A percentile compares a stretch with the other conserved stretches of the same genome.
These are phyloP conservation scores for Tiaroga cobitis DNA, from an alignment of 2,797 vertebrate genomes.

Conservation along the genomic window DNA sequence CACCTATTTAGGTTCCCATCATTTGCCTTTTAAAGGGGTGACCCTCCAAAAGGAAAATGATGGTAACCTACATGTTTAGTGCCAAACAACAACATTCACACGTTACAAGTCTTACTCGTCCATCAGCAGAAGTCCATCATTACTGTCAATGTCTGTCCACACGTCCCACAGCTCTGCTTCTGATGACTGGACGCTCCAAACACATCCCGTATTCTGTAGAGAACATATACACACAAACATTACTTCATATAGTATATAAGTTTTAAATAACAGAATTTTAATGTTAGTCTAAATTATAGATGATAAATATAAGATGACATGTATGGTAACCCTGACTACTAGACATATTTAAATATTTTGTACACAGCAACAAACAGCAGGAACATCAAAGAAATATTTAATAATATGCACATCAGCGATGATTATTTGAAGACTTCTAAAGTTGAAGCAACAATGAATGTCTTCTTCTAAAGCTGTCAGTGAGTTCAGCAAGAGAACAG, in stretches of 20 bases:
- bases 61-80: not conserved
- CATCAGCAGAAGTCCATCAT: not conserved
- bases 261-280: too few relatives aligned
- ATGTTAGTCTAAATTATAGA: too few relatives aligned
- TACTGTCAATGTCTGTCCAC: not conserved
- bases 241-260: too few relatives aligned
- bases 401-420: too few relatives aligned
- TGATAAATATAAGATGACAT: too few relatives aligned
- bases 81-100: not conserved
- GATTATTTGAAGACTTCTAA: too few relatives aligned
- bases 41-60: not conserved
- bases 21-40: not conserved
- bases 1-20: not conserved
- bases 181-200: too few relatives aligned
- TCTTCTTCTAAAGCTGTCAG: not conserved
- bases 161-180: not conserved
- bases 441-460: not conserved
- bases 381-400: too few relatives aligned
- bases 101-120: accelerated
- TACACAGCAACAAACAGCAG: too few relatives aligned
- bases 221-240: too few relatives aligned
- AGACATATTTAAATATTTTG: not conserved
- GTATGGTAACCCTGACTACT: not conserved
- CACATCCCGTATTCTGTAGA: too few relatives aligned
- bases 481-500: not conserved